Conservation (phyloP, 2,113 vertebrate species). For the Petaurus breviceps region DNA sequence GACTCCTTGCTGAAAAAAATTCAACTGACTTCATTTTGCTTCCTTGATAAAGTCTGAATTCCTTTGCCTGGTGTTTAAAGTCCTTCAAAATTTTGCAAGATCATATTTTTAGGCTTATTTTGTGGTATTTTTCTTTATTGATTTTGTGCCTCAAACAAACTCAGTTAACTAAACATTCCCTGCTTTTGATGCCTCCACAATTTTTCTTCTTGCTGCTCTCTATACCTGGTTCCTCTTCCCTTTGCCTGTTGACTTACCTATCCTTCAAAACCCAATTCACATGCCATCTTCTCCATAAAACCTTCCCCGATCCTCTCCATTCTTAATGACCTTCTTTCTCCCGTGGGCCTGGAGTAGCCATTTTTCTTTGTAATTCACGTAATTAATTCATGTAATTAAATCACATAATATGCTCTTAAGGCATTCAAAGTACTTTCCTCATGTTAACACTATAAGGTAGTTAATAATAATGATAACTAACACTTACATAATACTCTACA, state of each 20-base stretch:
- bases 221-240: not conserved
- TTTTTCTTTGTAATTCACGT: not conserved
- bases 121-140: too few species aligned
- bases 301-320: not conserved
- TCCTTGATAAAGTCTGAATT: not conserved
- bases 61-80: not conserved
- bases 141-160: not conserved
- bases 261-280: not conserved
- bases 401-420: too few species aligned
- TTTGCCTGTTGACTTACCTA: not conserved
- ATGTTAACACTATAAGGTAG: not conserved
- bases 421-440: not conserved
- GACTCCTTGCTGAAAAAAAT: not conserved
- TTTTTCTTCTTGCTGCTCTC: not conserved
- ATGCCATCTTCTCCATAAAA: not conserved
- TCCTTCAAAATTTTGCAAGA: not conserved
- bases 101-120: not conserved
- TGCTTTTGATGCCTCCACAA: not conserved
- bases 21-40: not conserved
- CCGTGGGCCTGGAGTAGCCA: not conserved
- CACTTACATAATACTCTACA: not conserved
- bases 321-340: not conserved
- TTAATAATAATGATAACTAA: not conserved
- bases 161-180: not conserved
- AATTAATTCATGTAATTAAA: too few species aligned